phyloP scores from a whole-genome alignment of 2,888 invertebrate genomes.

The Adelognathus sp. region DNA sequence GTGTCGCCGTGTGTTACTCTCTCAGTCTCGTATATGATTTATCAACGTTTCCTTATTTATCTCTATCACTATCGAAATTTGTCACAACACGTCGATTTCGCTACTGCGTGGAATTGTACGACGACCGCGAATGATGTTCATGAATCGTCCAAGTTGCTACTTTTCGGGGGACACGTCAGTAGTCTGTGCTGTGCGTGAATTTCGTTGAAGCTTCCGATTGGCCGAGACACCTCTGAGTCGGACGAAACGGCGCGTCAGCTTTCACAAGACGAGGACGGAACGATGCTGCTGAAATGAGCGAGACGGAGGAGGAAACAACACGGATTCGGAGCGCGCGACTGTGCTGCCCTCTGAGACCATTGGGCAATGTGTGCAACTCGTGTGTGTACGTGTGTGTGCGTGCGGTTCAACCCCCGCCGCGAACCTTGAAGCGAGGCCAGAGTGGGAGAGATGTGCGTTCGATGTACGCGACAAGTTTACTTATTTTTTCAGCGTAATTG shows the following conservation, averaged over 20 bases:
- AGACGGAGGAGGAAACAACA: conserved; percentile 24
- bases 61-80: too few relatives aligned
- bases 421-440: background rate
- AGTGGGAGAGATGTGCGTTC: background rate
- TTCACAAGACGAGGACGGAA: conserved; percentile 61
- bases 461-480: background rate
- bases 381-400: background rate
- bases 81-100: conserved; percentile 52
- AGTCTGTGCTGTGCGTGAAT: conserved; percentile 74
- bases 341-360: conserved; percentile 54
- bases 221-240: conserved; percentile 64
- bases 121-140: conserved; percentile 72
- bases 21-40: conserved; percentile 1
- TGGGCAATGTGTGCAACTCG: conserved; percentile 20
- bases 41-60: background rate
- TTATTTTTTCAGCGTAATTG: background rate
- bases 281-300: conserved; percentile 3
- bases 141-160: conserved; percentile 71
- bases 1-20: conserved; percentile 58
- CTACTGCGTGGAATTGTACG: conserved; percentile 64
- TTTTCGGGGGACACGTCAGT: conserved; percentile 80
- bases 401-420: too few relatives aligned
- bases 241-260: conserved; percentile 69
- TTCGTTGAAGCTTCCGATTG: conserved; percentile 67
- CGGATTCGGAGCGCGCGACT: conserved; percentile 12